Percentiles rank a stretch among this genome's conserved stretches.
phyloP scores from a whole-genome alignment of 2,113 vertebrate species.

The Polyodon spathula region DNA sequence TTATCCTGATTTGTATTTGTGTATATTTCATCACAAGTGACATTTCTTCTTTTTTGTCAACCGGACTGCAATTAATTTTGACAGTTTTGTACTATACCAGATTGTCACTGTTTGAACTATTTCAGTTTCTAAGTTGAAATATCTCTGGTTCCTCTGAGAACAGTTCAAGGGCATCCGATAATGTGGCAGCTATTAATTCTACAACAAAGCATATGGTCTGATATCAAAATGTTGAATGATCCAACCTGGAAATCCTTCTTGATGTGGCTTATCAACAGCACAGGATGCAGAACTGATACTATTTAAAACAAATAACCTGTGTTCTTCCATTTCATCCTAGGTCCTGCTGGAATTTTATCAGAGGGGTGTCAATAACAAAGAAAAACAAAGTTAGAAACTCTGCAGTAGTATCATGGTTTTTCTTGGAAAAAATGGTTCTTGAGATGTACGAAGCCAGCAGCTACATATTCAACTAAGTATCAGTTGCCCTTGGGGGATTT shows the following conservation, averaged over 20 bases:
- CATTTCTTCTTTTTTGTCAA: too few relatives aligned
- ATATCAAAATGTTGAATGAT: conserved; percentile 33
- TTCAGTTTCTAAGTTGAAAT: conserved; percentile 36
- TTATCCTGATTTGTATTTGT: too few relatives aligned
- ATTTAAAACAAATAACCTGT: conserved; percentile 28
- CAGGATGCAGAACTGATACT: conserved; percentile 26
- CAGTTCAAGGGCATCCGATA: conserved; percentile 50
- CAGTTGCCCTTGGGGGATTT: too few relatives aligned
- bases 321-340: conserved; percentile 7
- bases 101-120: conserved; percentile 34
- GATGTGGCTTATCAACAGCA: conserved; percentile 28
- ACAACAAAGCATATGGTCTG: conserved; percentile 10
- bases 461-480: too few relatives aligned
- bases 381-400: too few relatives aligned
- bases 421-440: too few relatives aligned
- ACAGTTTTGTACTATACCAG: conserved; percentile 21
- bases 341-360: too few relatives aligned
- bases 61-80: conserved; percentile 24
- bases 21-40: too few relatives aligned
- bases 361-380: too few relatives aligned
- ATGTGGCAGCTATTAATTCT: conserved; percentile 28
- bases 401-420: too few relatives aligned
- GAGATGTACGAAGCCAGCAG: too few relatives aligned
- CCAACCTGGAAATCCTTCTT: conserved; percentile 25
- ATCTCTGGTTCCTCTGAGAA: conserved; percentile 44